Base-by-base conservation (phyloP, 2,797 vertebrate species). In the Poliocrania exsul region DNA sequence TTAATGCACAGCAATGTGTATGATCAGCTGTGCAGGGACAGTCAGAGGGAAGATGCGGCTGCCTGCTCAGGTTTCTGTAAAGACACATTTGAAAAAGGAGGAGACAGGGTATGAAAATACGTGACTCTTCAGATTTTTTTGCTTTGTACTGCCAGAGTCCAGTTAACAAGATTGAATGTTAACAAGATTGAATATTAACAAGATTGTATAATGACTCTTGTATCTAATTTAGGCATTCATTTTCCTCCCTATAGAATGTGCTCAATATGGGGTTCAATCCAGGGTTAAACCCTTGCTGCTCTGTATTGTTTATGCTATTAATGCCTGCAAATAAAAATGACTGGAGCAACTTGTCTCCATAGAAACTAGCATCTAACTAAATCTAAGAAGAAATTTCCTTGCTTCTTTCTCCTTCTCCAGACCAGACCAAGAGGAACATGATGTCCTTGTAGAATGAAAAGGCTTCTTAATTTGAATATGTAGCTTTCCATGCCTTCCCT, bases 281-380 rank as follows among this genome's bases (percentile, higher is more conserved):
- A 81, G 93, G 95, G 96, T 92, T 96, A 96, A 96, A 92, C 51
- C 83, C 88, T 93, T 89, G 69, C 93, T 95, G 88, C 81, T 95
- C 57, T 74, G 29, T 78, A 92, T 95, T 95, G 60, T 91, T 89
- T 89, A 82, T 47, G 84, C 86, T 88, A 75, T 86, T 97, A 97
- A 95, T 94, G 92, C 88, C 86, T 89, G 50, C 75, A 95, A 95
- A 96, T 92, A 95, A 95, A 97, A 95, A 92, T 72, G 75, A 91
- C 91, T 94, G 84, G 73, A 96, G 80, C 84, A 94, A 81, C 56
- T 88, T 93, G 95, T 97, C 92, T 95, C 93, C 96, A 96, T 97
- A 95, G 96, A 95, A 97, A 97, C 96, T 42, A 89, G 37, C 50
- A 71, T 65, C 95, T 96, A 95, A 95, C 93, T 83, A 92, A 94